phyloP scores from a whole-genome alignment of 2,797 vertebrate genomes.

The Cryptoprocta ferox region DNA sequence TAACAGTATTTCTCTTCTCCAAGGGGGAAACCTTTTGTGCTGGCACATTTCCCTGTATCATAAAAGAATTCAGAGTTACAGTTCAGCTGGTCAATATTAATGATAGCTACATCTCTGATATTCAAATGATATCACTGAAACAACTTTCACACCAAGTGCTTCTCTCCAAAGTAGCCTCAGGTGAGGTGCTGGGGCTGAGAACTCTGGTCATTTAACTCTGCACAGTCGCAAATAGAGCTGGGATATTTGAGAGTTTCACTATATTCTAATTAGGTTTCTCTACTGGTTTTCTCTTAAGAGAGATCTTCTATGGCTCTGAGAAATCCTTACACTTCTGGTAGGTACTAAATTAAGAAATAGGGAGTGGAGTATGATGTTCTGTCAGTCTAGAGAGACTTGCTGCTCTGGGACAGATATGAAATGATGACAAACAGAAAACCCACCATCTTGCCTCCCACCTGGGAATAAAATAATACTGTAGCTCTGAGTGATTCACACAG shows the following conservation, averaged over 20 bases:
- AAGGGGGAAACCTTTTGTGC: not conserved
- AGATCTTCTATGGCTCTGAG: not conserved
- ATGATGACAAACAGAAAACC: not conserved
- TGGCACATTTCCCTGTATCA: not conserved
- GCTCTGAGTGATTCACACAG: not conserved
- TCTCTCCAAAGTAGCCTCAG: not conserved
- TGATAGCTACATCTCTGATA: not conserved
- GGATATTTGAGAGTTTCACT: not conserved
- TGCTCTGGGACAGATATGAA: not conserved
- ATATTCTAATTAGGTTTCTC: not conserved
- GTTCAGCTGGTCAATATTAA: not conserved
- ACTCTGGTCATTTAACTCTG: not conserved
- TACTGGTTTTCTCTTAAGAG: slow-evolving; percentile 9
- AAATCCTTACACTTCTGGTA: not conserved
- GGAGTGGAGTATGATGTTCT: not conserved
- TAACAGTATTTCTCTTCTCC: not conserved
- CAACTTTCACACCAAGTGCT: not conserved
- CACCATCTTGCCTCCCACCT: not conserved
- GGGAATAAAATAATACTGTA: not conserved
- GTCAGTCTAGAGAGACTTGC: not conserved
- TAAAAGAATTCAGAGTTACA: not conserved
- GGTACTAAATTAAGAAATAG: slow-evolving; percentile 17
- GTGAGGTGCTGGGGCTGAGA: not conserved
- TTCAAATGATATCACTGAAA: not conserved
- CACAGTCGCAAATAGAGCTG: not conserved